A percentile compares a stretch with the other conserved stretches of the same genome.
Conservation (phyloP, 2,797 vertebrate species). For the Ammospiza maritima region DNA sequence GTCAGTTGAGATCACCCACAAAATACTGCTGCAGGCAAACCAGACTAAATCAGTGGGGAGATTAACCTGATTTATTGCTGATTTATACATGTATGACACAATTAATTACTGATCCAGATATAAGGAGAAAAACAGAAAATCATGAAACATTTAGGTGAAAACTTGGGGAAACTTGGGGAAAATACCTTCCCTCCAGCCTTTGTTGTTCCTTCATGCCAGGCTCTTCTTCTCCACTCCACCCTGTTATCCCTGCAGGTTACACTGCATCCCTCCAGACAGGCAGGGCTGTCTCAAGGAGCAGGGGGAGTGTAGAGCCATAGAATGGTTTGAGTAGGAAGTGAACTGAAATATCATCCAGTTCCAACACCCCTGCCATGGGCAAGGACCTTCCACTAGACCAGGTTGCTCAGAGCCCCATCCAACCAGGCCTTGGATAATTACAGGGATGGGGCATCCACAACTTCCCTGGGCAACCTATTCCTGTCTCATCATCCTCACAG, state of each 20-base stretch:
- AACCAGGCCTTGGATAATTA: neutral
- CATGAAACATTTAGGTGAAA: neutral
- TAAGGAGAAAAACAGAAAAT: neutral
- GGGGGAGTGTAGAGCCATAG: neutral
- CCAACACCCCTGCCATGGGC: neutral
- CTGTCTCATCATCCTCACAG: neutral
- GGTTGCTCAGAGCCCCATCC: neutral
- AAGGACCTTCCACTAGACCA: neutral
- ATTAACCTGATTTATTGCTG: neutral
- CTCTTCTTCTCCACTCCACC: neutral
- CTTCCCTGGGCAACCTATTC: neutral
- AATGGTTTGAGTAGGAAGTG: neutral
- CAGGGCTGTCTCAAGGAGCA: rapidly evolving
- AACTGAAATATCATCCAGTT: neutral
- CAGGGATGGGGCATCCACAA: neutral
- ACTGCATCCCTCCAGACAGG: neutral
- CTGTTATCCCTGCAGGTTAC: rapidly evolving
- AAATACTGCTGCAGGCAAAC: neutral
- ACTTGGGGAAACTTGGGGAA: neutral
- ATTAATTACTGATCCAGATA: neutral
- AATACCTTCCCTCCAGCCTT: neutral
- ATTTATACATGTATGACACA: neutral
- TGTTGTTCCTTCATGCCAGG: neutral
- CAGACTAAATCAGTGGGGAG: neutral
- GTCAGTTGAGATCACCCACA: neutral